Evolutionary conservation across 2,888 invertebrate species (phyloP), one percentile per base, ranked within the genome.

Genomic region (Chaitophorus viminalis): DNA sequence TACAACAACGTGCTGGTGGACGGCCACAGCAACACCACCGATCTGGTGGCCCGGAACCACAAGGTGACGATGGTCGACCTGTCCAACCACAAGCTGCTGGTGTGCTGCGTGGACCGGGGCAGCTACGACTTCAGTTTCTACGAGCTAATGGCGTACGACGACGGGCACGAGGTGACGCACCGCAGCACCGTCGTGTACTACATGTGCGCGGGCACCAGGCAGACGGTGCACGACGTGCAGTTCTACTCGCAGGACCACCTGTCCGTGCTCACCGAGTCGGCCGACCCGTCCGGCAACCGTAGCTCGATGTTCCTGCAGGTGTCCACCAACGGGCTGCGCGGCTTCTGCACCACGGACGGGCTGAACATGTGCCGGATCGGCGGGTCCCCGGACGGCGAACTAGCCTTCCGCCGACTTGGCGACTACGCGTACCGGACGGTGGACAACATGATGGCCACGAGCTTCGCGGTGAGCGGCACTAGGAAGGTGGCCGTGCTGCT

Each of bases 401-500:
- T n/a, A n/a, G n/a, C n/a, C n/a, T n/a, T n/a, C n/a, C n/a, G 31
- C 5, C 54, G 75, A 54, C 79, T 84, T 0, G 88, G 36, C 6
- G 82, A 89, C 31, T 88, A 88, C 18, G 52, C 87, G 39, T 86
- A 93, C 81, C 94, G 94, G 90, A 92, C 93, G 14, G 91, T 95
- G 18, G 95, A 95, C 89, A 94, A 94, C 90, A 93, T 94, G 92
- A 93, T 93, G 90, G 94, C 94, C 4, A 93, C 93, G 88, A 92
- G 93, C 89, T 93, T 98, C 90, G 95, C 97, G 2, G 97, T 98
- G 5, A 97, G 97, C 76, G 97, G 98, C 0, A 94, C 94, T 9
- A 92, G 95, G 60, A 95, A 96, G 92, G 96, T 98, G 17, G 95
- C 97, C 17, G 96, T 97, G 72, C 94, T 98, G 78, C 92, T 98